Evolutionary conservation across 2,888 invertebrate genomes (phyloP), one percentile per base, ranked within the genome.

Genomic region (Mongoloraphidia duomilia): DNA sequence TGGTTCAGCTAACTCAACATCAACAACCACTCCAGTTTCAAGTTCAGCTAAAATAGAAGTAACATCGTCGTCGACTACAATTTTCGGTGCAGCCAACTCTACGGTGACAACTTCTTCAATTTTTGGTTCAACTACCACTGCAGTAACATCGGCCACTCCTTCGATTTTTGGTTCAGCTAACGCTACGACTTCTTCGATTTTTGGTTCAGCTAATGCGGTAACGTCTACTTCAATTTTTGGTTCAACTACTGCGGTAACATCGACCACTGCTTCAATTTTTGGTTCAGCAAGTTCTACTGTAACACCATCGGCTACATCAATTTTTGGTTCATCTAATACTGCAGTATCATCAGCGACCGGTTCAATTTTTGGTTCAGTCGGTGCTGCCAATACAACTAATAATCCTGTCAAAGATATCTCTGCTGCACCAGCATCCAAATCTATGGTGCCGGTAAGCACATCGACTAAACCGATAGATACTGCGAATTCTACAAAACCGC

Each of bases 291-390:
- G 64, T 1, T 59, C 66, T 0, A 64, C 65, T 1, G 51, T 65
- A 0, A 46, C 46, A 12, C 41, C 53, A 37, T 39, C 52, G 39
- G 38, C 46, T 42, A 45, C 45, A 14, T 49, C 53, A 17, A 46
- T 54, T 44, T 57, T 57, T 50, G 57, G 56, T 10, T 49, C 51
- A 9, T 50, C 50, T 14, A 54, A 46, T 43, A 50, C 53, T 34
- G 47, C 49, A 12, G 54, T 69, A 35, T 47, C 52, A 67, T 69
- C 54, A 66, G 68, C 38, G 9, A 42, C 55, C 61, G 59, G 34
- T 66, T 68, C 54, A 52, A 60, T 72, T 54, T 74, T 73, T 55
- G 69, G 70, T 2, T n/a, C 12, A 8, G 51, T 49, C 17, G n/a
- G 34, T 34, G 40, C 41, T 34, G 43, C 35, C 12, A n/a, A 11